These are phyloP conservation scores for Leptocoma aspasia DNA, from an alignment of 2,113 vertebrate genomes.

Conservation along the genomic window DNA sequence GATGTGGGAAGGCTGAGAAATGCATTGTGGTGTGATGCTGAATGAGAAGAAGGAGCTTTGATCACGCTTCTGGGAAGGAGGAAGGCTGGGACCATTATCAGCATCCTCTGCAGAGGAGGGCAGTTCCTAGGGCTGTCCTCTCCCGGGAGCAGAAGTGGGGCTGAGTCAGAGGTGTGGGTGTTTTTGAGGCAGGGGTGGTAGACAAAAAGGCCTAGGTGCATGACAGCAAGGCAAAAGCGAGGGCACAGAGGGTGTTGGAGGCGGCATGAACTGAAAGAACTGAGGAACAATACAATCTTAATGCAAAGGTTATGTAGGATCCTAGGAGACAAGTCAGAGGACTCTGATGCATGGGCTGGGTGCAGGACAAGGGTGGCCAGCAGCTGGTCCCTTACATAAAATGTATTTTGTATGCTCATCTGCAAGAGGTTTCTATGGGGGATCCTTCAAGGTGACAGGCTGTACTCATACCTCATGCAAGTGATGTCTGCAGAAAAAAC, in stretches of 20 bases:
- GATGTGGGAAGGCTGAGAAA: not conserved
- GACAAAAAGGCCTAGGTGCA: not conserved
- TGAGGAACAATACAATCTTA: not conserved
- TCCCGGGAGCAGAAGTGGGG: too few relatives aligned
- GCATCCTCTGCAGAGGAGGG: not conserved
- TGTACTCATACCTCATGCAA: accelerated
- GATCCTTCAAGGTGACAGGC: not conserved
- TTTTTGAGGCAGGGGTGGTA: not conserved
- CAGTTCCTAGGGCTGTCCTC: not conserved
- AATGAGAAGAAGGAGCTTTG: not conserved
- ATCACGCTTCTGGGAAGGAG: not conserved
- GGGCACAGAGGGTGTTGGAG: too few relatives aligned
- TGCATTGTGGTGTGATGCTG: accelerated
- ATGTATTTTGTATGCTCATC: accelerated
- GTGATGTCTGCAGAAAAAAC: not conserved
- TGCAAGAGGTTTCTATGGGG: not conserved
- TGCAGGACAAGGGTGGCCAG: not conserved
- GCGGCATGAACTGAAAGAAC: not conserved
- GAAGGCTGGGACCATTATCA: not conserved
- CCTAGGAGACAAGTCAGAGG: not conserved
- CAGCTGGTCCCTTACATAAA: not conserved
- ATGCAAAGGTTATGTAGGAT: too few relatives aligned
- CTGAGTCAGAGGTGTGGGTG: accelerated
- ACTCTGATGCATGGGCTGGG: not conserved
- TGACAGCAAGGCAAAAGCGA: not conserved